A percentile compares a stretch with the other conserved stretches of the same genome.
Evolutionary conservation across 2,113 vertebrate species (phyloP).

Genomic region (Pituophis catenifer): DNA sequence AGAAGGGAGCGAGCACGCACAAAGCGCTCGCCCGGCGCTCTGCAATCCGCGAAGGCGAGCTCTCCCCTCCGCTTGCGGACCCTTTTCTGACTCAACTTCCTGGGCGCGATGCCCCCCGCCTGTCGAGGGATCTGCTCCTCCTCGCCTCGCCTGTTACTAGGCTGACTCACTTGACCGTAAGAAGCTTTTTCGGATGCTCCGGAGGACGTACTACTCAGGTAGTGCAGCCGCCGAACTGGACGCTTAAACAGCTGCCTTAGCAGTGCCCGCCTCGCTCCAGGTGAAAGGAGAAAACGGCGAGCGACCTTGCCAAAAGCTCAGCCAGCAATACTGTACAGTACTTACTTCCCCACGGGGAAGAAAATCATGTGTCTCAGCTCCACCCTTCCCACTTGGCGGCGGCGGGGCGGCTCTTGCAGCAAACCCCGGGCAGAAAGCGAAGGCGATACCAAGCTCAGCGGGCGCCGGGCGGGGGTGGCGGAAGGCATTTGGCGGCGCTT

Average conservation of each 20-base stretch:
- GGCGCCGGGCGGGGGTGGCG: not conserved
- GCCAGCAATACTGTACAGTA: not conserved
- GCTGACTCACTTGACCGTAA: not conserved
- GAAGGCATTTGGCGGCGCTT: not conserved
- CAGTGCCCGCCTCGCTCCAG: not conserved
- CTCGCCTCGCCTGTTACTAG: not conserved
- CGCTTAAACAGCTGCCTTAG: not conserved
- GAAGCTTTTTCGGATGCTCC: not conserved
- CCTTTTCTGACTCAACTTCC: not conserved
- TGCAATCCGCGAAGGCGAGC: not conserved
- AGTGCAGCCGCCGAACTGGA: not conserved
- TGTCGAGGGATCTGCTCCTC: not conserved
- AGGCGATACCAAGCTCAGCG: not conserved
- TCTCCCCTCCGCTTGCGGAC: not conserved
- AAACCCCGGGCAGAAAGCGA: not conserved
- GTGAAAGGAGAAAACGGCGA: not conserved
- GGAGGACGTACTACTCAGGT: not conserved
- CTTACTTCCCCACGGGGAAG: not conserved
- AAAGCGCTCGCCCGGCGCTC: not conserved
- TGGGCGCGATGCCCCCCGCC: not conserved
- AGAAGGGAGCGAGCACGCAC: not conserved
- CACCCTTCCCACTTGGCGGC: not conserved
- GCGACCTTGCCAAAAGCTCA: not conserved
- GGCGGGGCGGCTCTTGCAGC: not conserved
- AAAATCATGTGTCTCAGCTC: not conserved